Base-by-base conservation (phyloP, 2,797 vertebrate genomes). In the Cyprinella venusta region DNA sequence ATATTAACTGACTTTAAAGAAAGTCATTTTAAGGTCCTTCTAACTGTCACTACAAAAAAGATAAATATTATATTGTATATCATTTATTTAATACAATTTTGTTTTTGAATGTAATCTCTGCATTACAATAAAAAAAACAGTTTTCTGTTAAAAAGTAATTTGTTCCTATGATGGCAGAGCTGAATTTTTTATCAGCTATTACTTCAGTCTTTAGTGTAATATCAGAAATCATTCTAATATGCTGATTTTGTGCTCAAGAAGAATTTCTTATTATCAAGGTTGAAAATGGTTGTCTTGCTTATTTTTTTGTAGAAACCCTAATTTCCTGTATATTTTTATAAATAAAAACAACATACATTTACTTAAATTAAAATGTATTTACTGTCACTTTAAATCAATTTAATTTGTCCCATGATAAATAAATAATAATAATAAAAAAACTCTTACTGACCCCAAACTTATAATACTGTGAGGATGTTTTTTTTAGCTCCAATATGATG, bases 151-250 rank as follows among this genome's bases (percentile, higher is more conserved):
- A 71, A 71, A 71, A 19, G 15, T 10, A 1, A 19, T 50, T 6
- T 50, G 26, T 71, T 71, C 26, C 16, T 30, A 9, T 19, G 24
- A 30, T 8, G 40, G 68, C 13, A 45, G 45, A 45, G n/a, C 7
- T 70, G 40, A 26, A 26, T 70, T 70, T 70, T 70, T 45, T 15
- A 26, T 45, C 67, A 24, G 21, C 6, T n/a, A 45, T 16, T 69
- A 24, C 15, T 48, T 26, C 5, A 45, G 7, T 18, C 6, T 30
- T 30, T 6, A 30, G 2, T 50, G 45, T 71, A 2, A 26, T 16
- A 50, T 71, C 69, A 71, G 69, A 72, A 72, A 72, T 52, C 16
- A 33, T 33, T 72, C 8, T 19, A 12, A 30, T 19, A 33, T 72
- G 45, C 26, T 19, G 26, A 50, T 71, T 50, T 71, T 24, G 4